Evolutionary conservation across 2,113 vertebrate species (phyloP).

Genomic region (Paradisaea rubra): DNA sequence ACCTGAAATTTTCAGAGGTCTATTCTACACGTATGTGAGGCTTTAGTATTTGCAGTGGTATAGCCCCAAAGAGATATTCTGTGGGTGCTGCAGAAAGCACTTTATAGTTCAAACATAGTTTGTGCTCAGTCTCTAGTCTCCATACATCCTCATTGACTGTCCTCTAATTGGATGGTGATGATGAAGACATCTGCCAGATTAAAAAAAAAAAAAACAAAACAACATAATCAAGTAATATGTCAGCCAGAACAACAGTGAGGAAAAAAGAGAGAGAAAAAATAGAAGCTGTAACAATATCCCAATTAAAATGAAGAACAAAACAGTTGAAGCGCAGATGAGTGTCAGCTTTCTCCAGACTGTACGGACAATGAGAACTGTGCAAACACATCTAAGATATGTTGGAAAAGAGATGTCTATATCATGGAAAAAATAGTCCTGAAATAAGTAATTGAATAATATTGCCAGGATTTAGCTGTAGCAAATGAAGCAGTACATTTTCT

Average conservation of each 20-base stretch:
- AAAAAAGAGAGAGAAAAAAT: neutral
- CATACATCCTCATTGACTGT: neutral
- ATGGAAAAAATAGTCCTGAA: neutral
- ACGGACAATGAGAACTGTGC: neutral
- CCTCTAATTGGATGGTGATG: neutral
- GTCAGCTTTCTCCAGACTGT: neutral
- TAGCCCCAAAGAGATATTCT: neutral
- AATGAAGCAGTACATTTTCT: neutral
- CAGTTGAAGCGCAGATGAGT: neutral
- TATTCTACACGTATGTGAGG: neutral
- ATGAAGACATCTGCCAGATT: neutral
- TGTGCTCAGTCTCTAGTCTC: neutral
- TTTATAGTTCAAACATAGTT: neutral
- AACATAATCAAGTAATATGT: neutral
- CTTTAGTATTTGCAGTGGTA: neutral
- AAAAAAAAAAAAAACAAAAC: neutral
- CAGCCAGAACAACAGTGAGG: neutral
- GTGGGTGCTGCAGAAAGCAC: neutral
- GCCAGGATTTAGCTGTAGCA: neutral
- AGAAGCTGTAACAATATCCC: neutral
- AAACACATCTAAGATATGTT: neutral
- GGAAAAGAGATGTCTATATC: neutral
- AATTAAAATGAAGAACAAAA: constrained; percentile 27
- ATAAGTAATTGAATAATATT: neutral
- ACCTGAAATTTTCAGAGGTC: neutral